These are phyloP conservation scores for Sminthurinus aureus DNA, from an alignment of 2,888 invertebrate species.

Conservation along the genomic window DNA sequence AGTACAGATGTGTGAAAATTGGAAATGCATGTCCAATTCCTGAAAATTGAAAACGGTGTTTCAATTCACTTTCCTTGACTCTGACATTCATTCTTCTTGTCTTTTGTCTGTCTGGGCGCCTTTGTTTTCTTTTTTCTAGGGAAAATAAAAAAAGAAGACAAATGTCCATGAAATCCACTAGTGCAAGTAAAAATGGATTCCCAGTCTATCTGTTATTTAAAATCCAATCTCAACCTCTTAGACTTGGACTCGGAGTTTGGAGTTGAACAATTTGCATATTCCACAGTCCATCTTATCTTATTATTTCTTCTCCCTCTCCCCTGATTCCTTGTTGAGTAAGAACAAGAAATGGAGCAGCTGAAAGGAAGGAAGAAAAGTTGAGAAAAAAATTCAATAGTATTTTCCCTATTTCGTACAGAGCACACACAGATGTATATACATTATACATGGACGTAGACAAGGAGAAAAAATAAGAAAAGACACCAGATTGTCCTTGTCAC, in stretches of 20 bases:
- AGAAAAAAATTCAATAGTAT: not conserved
- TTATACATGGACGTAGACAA: too few relatives aligned
- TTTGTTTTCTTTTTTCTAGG: not conserved
- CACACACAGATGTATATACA: too few relatives aligned
- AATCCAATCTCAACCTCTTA: conserved; percentile 4
- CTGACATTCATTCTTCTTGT: not conserved
- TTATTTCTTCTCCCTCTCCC: too few relatives aligned
- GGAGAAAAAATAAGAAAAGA: not conserved
- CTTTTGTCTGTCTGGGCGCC: not conserved
- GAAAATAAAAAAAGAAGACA: not conserved
- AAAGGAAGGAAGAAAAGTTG: not conserved
- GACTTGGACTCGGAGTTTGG: not conserved
- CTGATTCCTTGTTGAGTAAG: not conserved
- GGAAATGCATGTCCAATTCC: too few relatives aligned
- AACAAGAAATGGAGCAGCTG: not conserved
- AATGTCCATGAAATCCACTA: not conserved
- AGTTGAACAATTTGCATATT: conserved; percentile 2
- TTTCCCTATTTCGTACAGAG: not conserved
- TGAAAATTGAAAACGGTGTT: too few relatives aligned
- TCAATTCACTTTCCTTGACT: not conserved
- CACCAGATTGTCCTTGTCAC: not conserved
- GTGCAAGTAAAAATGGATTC: not conserved
- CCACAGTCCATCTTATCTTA: not conserved
- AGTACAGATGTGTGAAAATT: too few relatives aligned
- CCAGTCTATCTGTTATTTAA: conserved; percentile 14